Conservation (phyloP, 2,797 vertebrate genomes). For the Coreius guichenoti region DNA sequence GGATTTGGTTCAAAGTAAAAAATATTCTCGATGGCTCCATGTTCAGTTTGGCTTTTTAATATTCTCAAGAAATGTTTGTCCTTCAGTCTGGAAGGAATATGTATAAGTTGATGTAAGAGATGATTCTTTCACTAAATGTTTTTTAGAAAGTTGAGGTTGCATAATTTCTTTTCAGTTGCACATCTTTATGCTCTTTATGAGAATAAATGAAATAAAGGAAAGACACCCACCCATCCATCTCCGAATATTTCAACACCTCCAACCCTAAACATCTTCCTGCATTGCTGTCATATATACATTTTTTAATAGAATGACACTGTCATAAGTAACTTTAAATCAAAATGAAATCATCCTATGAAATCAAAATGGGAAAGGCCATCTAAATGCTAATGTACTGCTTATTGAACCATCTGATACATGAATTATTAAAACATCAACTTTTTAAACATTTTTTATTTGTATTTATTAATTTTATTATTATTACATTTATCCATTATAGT, state of each 20-base stretch:
- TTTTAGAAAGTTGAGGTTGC: background rate
- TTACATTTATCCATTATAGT: background rate
- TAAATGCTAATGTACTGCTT: constrained; percentile 36
- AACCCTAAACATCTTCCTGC: background rate
- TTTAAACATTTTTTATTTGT: background rate
- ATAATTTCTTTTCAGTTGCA: constrained; percentile 3
- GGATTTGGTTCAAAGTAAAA: background rate
- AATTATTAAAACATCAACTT: constrained; percentile 15
- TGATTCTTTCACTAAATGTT: background rate
- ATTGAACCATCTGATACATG: background rate
- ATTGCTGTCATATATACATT: background rate
- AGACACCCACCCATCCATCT: background rate
- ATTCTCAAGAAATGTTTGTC: background rate
- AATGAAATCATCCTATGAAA: background rate
- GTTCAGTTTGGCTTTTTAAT: constrained; percentile 7
- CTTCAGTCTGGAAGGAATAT: background rate
- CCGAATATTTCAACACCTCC: background rate
- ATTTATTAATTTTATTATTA: background rate
- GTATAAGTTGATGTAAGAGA: background rate
- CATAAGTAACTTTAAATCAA: constrained; percentile 18
- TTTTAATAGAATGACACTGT: background rate
- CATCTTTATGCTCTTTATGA: background rate
- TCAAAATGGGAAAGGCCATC: constrained; percentile 7
- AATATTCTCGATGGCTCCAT: background rate
- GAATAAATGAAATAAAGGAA: background rate